Evolutionary conservation across 2,113 vertebrate genomes (phyloP), one percentile per base, ranked within the genome.

Genomic region (Numenius arquata): DNA sequence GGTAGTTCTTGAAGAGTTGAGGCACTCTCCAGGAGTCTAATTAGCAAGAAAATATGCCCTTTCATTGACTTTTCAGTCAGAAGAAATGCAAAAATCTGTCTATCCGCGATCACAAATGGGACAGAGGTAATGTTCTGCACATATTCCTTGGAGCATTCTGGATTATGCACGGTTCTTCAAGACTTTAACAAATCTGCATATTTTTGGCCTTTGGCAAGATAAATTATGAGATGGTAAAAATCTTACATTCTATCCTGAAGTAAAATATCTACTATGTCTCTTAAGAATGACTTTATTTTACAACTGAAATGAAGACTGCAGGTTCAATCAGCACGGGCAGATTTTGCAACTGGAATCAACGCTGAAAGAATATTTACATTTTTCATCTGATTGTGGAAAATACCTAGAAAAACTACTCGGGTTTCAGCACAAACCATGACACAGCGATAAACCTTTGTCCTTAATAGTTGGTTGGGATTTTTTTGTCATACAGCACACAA

Each of bases 1-100:
- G 76, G 26, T 83, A 67, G 79, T 21, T 89, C 81, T 89, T 88
- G 88, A 94, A 94, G 86, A 84, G 40, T 41, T 94, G 89, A 94
- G 61, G 73, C 83, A 97, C 79, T 96, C 93, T 96, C 90, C 66
- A 75, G 92, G 93, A 97, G 89, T 88, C 93, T 96, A 96, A 98
- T 97, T 98, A 98, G 97, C 67, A 93, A 87, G 62, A 90, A 96
- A 97, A 97, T 70, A 88, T 74, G 61, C 79, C 70, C 85, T 96
- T 97, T 95, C 89, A 89, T 88, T 95, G 96, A 92, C 91, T 97
- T 93, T 66, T 91, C 81, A 91, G 72, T 93, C 70, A 96, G 93
- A 94, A 92, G 56, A 87, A 89, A 68, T 68, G 77, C 29, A 92
- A 92, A 96, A 95, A 88, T 80, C 45, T 89, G 53, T 71, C 88